phyloP scores from a whole-genome alignment of 2,113 vertebrate species.

The Bubo bubo region DNA sequence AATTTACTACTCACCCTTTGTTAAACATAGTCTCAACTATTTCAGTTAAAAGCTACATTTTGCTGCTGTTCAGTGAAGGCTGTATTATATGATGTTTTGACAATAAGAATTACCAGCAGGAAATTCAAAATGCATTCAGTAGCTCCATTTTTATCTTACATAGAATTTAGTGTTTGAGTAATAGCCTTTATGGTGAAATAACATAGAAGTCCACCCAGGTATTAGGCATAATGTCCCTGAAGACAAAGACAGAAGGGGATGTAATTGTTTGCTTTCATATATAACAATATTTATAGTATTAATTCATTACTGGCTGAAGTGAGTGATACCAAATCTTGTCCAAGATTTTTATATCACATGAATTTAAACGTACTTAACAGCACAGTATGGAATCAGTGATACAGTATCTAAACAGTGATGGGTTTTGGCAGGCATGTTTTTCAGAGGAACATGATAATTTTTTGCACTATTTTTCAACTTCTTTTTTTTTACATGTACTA shows the following conservation, averaged over 20 bases:
- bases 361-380: not conserved
- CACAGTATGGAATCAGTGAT: not conserved
- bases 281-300: not conserved
- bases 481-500: not conserved
- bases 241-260: not conserved
- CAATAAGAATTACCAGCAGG: not conserved
- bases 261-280: not conserved
- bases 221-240: not conserved
- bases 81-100: not conserved
- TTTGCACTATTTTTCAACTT: not conserved
- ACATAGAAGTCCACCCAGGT: not conserved
- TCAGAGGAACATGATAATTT: not conserved
- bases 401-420: not conserved
- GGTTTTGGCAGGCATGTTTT: not conserved
- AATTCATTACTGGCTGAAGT: not conserved
- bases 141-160: not conserved
- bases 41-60: not conserved
- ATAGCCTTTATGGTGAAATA: not conserved
- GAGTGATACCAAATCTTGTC: not conserved
- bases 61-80: not conserved
- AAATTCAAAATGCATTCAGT: not conserved
- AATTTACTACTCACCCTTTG: slow-evolving; percentile 19
- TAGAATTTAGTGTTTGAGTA: not conserved
- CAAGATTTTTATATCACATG: not conserved
- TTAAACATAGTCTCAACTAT: not conserved